Percentiles rank a stretch among this genome's conserved stretches.
Conservation (phyloP, 2,113 vertebrate genomes). For the Menidia beryllina region DNA sequence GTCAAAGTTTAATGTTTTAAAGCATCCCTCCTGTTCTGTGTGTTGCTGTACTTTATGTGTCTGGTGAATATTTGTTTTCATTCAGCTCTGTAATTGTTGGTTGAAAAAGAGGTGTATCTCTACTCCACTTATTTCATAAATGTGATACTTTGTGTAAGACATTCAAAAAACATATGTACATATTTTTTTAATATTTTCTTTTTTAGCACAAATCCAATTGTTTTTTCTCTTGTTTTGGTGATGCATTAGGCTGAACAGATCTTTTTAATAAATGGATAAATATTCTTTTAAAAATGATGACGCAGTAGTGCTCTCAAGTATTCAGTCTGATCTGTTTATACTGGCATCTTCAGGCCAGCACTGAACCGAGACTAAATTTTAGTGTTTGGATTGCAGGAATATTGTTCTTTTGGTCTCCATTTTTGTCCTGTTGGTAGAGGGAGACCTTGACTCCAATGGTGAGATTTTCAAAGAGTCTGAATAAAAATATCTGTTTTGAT, state of each 20-base stretch:
- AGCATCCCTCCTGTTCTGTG: neutral
- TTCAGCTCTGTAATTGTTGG: neutral
- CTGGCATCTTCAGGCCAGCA: neutral
- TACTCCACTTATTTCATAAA: neutral
- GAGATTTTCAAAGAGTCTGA: neutral
- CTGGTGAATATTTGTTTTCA: neutral
- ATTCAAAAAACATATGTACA: too few species aligned
- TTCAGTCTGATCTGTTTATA: neutral
- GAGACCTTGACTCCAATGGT: conserved; percentile 67
- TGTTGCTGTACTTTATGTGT: neutral
- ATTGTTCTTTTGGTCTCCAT: conserved; percentile 71
- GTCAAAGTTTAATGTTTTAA: neutral
- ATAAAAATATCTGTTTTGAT: neutral
- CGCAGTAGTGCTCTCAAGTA: too few species aligned
- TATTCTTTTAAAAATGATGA: neutral
- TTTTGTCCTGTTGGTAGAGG: conserved; percentile 68
- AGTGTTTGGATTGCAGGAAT: conserved; percentile 64
- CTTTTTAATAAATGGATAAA: neutral
- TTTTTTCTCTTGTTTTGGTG: neutral
- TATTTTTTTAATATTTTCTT: too few species aligned
- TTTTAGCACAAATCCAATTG: too few species aligned
- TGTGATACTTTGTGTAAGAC: too few species aligned
- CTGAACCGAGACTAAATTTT: neutral
- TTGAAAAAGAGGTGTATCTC: neutral
- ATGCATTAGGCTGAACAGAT: neutral